Evolutionary conservation across 1,140 invertebrate genomes (phyloP).

Genomic region (Conus betulinus): DNA sequence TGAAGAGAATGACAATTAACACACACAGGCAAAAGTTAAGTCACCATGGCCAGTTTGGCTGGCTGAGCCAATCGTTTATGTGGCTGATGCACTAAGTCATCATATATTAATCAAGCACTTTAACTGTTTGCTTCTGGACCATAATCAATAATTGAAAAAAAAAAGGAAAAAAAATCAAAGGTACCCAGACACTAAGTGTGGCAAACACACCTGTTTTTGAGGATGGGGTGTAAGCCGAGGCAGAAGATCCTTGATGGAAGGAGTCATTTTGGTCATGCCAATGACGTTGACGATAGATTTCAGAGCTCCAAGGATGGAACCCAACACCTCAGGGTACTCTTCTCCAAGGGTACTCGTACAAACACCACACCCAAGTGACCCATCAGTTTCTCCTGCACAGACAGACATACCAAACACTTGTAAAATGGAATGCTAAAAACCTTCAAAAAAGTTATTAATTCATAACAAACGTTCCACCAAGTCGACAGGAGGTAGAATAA

Average conservation of each 20-base stretch:
- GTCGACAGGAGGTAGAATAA: no score
- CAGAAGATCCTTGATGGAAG: constrained; percentile 98
- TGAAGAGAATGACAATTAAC: no score
- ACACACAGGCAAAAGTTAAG: no score
- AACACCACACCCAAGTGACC: constrained; percentile 99
- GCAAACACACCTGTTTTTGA: constrained; percentile 83
- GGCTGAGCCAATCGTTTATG: no score
- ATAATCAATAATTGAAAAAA: no score
- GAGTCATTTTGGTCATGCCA: constrained; percentile 99
- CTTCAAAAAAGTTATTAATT: background rate
- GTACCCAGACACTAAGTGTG: no score
- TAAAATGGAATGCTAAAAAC: background rate
- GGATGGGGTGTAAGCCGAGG: constrained; percentile 97
- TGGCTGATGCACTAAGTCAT: no score
- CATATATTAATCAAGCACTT: no score
- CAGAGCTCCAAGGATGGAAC: constrained; percentile 97
- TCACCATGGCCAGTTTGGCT: no score
- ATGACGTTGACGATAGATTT: constrained; percentile 99
- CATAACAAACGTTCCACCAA: no score
- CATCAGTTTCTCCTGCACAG: constrained; percentile 95
- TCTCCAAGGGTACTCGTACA: constrained; percentile 99
- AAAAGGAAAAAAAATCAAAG: no score
- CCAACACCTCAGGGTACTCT: constrained; percentile 99
- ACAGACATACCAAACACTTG: constrained; percentile 21
- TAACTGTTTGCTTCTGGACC: no score